Evolutionary conservation across 2,888 invertebrate genomes (phyloP).

Genomic region (Oscheius sp.): DNA sequence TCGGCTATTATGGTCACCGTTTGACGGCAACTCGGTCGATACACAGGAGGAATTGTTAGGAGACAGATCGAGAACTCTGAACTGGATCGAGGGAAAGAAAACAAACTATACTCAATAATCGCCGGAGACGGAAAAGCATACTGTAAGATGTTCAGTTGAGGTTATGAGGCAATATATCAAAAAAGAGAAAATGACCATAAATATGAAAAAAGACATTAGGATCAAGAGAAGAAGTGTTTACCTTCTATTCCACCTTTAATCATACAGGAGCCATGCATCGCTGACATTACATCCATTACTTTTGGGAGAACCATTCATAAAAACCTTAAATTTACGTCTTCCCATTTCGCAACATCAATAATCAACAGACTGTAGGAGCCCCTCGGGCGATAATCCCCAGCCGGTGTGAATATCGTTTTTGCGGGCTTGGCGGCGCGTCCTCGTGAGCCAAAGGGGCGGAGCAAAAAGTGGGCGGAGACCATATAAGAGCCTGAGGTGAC

Average conservation of each 20-base stretch:
- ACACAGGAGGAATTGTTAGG: not conserved
- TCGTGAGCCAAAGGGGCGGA: conserved; percentile 28
- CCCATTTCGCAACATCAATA: not conserved
- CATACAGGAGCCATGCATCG: too few species aligned
- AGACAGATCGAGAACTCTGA: conserved; percentile 1
- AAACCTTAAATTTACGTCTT: not conserved
- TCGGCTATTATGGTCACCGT: conserved; percentile 6
- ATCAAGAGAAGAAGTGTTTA: not conserved
- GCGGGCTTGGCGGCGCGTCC: conserved; percentile 12
- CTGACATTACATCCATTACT: too few species aligned
- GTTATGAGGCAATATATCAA: too few species aligned
- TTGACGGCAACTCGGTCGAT: not conserved
- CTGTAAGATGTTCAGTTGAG: too few species aligned
- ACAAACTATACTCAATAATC: too few species aligned
- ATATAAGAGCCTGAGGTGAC: conserved; percentile 13
- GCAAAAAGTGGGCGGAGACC: conserved; percentile 31
- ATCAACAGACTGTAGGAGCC: too few species aligned
- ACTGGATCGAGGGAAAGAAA: too few species aligned
- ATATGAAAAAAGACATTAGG: too few species aligned
- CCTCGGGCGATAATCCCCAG: conserved; percentile 1
- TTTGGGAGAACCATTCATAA: too few species aligned
- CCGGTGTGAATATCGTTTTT: conserved; percentile 26
- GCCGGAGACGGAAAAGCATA: not conserved
- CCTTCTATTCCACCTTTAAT: not conserved
- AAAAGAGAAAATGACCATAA: too few species aligned